Base-by-base conservation (phyloP, 2,113 vertebrate species). In the Pachyramphus minor region DNA sequence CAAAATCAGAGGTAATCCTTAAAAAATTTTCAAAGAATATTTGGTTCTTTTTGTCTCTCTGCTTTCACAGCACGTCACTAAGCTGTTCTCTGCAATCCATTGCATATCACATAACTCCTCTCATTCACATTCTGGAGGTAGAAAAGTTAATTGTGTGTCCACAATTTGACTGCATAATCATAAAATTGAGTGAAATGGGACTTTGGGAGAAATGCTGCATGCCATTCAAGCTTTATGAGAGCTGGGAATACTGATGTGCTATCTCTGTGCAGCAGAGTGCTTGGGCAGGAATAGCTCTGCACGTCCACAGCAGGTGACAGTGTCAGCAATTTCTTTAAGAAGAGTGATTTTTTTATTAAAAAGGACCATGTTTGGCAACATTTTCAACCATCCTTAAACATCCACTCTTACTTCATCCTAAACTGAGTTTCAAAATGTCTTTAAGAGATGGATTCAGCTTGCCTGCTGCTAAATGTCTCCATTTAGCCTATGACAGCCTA, bases 241-340 rank as follows among this genome's bases (percentile, higher is more conserved):
- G 33, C 8, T 84, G 83, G 21, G 6, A 66, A 37, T 13, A 33
- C 47, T 75, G 31, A 14, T 84, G 44, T 44, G 41, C 45, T 87
- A 12, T 68, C 64, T 89, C 55, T 23, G 52, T 24, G 64, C 50
- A 86, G 80, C 68, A 90, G 59, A 85, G 37, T 0, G 0, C 41
- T 49, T 52, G 76, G 47, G 30, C 19, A 93, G 49, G 52, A 78
- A 52, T n/a, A 78, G 59, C 11, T 87, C 75, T 71, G 64, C 35
- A 55, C 0, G 0, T 20, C 21, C 67, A 73, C 45, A 76, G 47
- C 19, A 56, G 33, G 30, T 7, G 2, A 39, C 1, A 0, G 22
- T n/a, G 47, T 78, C 81, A 91, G 55, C 33, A 78, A 27, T 60
- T 94, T 55, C 41, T 81, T 89, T 82, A 33, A 71, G 28, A 62